Conservation (phyloP, 2,797 vertebrate species). For the Bradypus variegatus region DNA sequence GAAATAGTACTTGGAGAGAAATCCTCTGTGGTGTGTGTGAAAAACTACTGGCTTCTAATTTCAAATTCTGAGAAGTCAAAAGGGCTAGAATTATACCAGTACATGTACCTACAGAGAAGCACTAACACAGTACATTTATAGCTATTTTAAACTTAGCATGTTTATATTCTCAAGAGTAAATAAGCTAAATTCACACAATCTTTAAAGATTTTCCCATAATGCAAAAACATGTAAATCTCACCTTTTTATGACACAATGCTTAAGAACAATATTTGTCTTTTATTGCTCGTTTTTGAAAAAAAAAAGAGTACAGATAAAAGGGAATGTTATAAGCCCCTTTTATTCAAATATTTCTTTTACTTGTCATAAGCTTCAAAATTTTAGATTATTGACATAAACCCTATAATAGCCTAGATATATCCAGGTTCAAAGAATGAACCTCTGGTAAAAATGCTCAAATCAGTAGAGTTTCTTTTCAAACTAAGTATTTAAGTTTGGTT, state of each 20-base stretch:
- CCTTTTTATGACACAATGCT: not conserved
- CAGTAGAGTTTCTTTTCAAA: not conserved
- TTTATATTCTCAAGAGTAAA: not conserved
- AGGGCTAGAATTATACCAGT: not conserved
- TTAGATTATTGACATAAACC: not conserved
- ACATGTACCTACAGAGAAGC: not conserved
- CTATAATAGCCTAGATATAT: not conserved
- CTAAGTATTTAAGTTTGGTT: not conserved
- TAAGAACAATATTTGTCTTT: slow-evolving; percentile 1
- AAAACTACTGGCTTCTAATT: slow-evolving; percentile 31
- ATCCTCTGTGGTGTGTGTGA: not conserved
- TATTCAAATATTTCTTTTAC: slow-evolving; percentile 17
- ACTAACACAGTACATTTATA: not conserved
- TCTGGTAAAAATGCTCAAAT: slow-evolving; percentile 25
- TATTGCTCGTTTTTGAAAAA: not conserved
- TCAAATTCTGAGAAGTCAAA: not conserved
- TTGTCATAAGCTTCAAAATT: not conserved
- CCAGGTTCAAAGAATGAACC: not conserved
- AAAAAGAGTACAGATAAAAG: not conserved
- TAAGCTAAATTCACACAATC: not conserved
- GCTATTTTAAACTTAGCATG: not conserved
- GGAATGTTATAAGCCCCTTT: not conserved
- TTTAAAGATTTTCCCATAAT: slow-evolving; percentile 24
- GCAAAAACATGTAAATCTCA: not conserved
- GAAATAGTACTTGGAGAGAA: not conserved